Conservation (phyloP, 2,797 vertebrate genomes). For the Crocidura indochinensis region DNA sequence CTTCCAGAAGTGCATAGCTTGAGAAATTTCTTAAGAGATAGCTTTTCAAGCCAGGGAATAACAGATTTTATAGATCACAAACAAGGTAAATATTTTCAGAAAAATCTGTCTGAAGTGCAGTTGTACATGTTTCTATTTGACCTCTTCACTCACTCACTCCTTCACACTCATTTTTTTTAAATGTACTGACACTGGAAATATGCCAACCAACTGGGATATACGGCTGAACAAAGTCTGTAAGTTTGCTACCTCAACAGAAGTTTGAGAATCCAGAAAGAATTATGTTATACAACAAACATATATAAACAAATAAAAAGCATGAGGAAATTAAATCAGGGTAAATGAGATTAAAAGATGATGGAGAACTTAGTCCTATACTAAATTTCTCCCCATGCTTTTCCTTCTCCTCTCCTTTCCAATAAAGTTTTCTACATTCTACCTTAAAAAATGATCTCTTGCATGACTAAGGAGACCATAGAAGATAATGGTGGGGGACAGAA, state of each 20-base stretch:
- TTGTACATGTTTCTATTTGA: background rate
- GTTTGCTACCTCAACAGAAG: background rate
- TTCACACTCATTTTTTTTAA: background rate
- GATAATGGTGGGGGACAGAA: background rate
- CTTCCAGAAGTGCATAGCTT: background rate
- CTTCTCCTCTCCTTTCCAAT: too few relatives aligned
- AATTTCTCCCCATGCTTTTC: too few relatives aligned
- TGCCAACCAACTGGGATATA: background rate
- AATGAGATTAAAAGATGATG: background rate
- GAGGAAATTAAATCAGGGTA: background rate
- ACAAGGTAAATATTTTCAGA: background rate
- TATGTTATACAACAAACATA: background rate
- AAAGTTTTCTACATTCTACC: too few relatives aligned
- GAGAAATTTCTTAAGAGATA: too few relatives aligned
- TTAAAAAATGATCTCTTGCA: background rate
- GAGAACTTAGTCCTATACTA: too few relatives aligned
- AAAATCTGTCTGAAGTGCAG: background rate
- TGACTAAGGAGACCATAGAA: background rate
- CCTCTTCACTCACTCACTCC: background rate
- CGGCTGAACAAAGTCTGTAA: background rate
- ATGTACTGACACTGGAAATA: background rate
- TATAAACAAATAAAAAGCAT: background rate
- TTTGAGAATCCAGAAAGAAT: background rate
- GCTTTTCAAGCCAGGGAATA: conserved; percentile 1
- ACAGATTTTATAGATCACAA: background rate